Evolutionary conservation across 30 jellyfish, hydroid and myxozoan species (phyloP).

Genomic region (Aurelia aurita complex sp. Pacific): DNA sequence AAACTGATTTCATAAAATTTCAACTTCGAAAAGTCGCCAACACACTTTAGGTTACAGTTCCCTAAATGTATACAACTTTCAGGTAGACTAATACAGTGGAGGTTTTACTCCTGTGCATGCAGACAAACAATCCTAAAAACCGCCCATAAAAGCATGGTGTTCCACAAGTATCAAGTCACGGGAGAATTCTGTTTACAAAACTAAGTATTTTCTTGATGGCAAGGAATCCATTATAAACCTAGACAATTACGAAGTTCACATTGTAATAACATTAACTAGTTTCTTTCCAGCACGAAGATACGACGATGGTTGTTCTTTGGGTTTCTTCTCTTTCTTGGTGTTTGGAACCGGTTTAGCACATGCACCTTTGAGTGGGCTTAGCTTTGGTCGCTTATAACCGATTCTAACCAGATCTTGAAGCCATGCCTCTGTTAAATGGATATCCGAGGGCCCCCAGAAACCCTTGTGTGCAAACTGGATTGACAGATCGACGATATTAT

Average conservation of each 20-base stretch:
- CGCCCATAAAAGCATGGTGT: too few relatives aligned
- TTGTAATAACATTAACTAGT: slow-evolving; percentile 63
- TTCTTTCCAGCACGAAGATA: slow-evolving; percentile 82
- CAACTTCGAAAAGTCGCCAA: too few relatives aligned
- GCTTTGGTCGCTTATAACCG: slow-evolving; percentile 82
- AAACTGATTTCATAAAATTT: too few relatives aligned
- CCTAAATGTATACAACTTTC: too few relatives aligned
- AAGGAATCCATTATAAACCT: too few relatives aligned
- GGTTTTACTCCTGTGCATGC: too few relatives aligned
- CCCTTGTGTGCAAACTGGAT: slow-evolving; percentile 77
- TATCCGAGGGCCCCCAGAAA: slow-evolving; percentile 82
- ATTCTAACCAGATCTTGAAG: slow-evolving; percentile 78
- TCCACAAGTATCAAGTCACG: too few relatives aligned
- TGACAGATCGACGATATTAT: slow-evolving; percentile 74
- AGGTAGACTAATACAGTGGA: too few relatives aligned
- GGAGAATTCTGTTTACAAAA: too few relatives aligned
- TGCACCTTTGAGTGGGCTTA: slow-evolving; percentile 43
- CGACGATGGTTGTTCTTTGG: slow-evolving; percentile 87
- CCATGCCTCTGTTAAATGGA: slow-evolving; percentile 91
- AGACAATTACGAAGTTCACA: not conserved
- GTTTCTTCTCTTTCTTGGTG: slow-evolving; percentile 46
- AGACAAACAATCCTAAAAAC: too few relatives aligned
- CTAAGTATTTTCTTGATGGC: too few relatives aligned
- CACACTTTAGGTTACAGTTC: too few relatives aligned
- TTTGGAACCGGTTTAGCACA: slow-evolving; percentile 57